Evolutionary conservation across 1,140 invertebrate species (phyloP), one percentile per base, ranked within the genome.

Genomic region (Pomacea maculata): DNA sequence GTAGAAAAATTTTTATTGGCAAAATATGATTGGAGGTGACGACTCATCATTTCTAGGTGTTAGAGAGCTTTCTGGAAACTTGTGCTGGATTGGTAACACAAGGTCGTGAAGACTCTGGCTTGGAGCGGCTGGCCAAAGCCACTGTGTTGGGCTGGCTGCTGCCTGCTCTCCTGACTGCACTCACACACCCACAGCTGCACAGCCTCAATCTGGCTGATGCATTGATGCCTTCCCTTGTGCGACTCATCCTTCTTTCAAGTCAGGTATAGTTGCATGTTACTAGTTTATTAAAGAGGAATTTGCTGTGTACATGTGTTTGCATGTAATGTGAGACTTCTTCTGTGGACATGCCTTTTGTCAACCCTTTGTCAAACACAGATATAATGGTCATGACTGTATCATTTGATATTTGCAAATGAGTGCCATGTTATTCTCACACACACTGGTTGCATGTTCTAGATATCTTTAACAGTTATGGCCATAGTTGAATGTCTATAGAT

Each of bases 121-220:
- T 91, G 29, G 90, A 91, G 82, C 80, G 87, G 17, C 80, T 90
- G 81, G 85, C 88, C 52, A 91, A 91, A 82, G 86, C 87, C 61
- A 91, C 90, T 2, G 83, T 91, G 6, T 84, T 91, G n/a, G 90
- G 90, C 55, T 88, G 90, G 72, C 82, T 91, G n/a, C 75, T 91
- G 80, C 90, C 90, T 10, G 84, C 88, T 8, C 80, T 91, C 4
- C 75, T 90, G 71, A 91, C 91, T 0, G 82, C 87, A 10, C 82
- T 91, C 80, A 91, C 89, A 25, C 89, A 91, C 80, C 80, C 76
- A 12, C 86, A 89, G 64, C 83, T 91, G 25, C 86, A 86, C 64
- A 86, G 85, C 79, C 78, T 90, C 61, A 77, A 75, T n/a, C 71
- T 90, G 45, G 88, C 89, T 21, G 87, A 90, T 76, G 80, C 82